Evolutionary conservation across 2,888 invertebrate species (phyloP), one percentile per base, ranked within the genome.

Genomic region (Acholoe squamosa): DNA sequence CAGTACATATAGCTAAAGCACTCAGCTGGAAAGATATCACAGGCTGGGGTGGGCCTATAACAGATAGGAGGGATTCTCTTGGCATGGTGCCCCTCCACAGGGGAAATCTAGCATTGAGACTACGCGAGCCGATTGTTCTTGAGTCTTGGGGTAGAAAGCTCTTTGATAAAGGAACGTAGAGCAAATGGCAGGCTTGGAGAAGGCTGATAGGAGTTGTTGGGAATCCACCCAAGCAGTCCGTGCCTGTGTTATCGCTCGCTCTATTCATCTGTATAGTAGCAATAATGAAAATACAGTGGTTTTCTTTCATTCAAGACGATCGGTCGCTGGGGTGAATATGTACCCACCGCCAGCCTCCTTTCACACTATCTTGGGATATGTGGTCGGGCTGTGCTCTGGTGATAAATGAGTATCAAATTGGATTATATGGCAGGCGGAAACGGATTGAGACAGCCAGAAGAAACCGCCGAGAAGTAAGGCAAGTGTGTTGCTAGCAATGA

Each of bases 351-450:
- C 43, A n/a, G 12, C n/a, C 22, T 19, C 22, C 61, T 61, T 61
- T 14, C 61, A 61, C 61, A 61, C 61, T 12, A 19, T n/a, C 22
- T 3, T 3, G 19, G 14, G 61, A 61, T 61, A 7, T n/a, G n/a
- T 3, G n/a, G n/a, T 19, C 14, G 61, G 12, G 1, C 22, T n/a
- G 61, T 7, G 22, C 22, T 7, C n/a, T 61, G 19, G 3, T n/a
- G 61, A 61, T 61, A 61, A 61, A 61, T 61, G 61, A 7, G 61
- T n/a, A 61, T 61, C 61, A 61, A n/a, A 61, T 61, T 61, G 61
- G 61, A 61, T 61, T 61, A n/a, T 61, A 61, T 61, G 61, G 61
- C n/a, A 61, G 61, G 61, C 61, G n/a, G 61, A 19, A 61, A 61
- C 61, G 61, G 19, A 61, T 61, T 61, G 61, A 19, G 61, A 19